Percentiles rank a stretch among this genome's conserved stretches.
Evolutionary conservation across 2,113 vertebrate genomes (phyloP).

Genomic region (Girardinichthys multiradiatus): DNA sequence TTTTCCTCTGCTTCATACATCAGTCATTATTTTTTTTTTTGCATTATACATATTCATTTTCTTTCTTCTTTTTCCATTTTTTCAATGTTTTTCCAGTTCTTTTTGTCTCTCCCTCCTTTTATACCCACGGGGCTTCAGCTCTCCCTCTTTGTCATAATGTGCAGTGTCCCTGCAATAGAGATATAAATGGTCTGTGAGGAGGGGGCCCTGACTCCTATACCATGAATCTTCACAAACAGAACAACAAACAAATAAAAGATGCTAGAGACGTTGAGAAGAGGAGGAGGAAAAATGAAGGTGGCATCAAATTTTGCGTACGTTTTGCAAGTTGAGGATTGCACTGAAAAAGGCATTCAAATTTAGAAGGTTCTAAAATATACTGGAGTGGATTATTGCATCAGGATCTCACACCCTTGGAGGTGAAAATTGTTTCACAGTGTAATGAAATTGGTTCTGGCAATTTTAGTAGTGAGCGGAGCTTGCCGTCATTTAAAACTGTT

Average conservation of each 20-base stretch:
- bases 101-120: conserved; percentile 32
- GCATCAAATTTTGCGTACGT: conserved; percentile 24
- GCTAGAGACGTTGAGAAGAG: conserved; percentile 5
- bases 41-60: conserved; percentile 23
- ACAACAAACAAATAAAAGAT: conserved; percentile 57
- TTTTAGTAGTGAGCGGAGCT: conserved; percentile 56
- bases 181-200: conserved; percentile 77
- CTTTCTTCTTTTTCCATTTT: conserved; percentile 5
- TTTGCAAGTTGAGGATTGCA: conserved; percentile 36
- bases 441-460: conserved; percentile 61
- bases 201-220: conserved; percentile 70
- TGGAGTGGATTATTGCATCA: conserved; percentile 49
- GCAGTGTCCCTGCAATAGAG: conserved; percentile 76
- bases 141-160: conserved; percentile 61
- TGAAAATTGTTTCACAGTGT: conserved; percentile 65
- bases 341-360: conserved; percentile 28
- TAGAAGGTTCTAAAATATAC: conserved; percentile 52
- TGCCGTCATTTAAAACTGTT: conserved; percentile 54
- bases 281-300: conserved; percentile 11
- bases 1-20: conserved; percentile 46
- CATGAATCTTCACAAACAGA: conserved; percentile 78
- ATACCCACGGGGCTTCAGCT: conserved; percentile 49
- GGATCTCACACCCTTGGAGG: conserved; percentile 57
- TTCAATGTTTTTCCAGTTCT: neutral
- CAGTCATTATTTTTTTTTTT: conserved; percentile 56